Evolutionary conservation across 1,140 invertebrate genomes (phyloP).

Genomic region (Agrilus planipennis): DNA sequence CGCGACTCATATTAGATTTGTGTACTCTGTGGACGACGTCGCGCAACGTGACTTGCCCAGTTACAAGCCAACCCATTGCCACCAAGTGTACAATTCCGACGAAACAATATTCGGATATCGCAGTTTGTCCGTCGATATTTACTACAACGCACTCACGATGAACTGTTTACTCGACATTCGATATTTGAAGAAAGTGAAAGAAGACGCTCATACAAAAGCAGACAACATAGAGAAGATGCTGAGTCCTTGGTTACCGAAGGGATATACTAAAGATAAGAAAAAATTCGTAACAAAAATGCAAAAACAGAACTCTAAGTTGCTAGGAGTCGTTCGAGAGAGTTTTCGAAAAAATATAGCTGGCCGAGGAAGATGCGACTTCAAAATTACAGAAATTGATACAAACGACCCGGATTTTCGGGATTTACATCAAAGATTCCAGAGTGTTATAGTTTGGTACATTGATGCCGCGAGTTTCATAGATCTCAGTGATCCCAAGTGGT

Average conservation of each 20-base stretch:
- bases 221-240: conserved; percentile 1
- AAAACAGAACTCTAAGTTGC: background rate
- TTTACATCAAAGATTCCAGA: conserved; percentile 1
- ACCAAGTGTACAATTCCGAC: no score
- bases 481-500: conserved; percentile 3
- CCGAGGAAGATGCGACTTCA: background rate
- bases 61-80: no score
- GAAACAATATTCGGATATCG: conserved; percentile 6
- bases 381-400: background rate
- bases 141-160: background rate
- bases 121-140: background rate
- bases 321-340: background rate
- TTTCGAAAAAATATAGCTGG: background rate
- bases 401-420: background rate
- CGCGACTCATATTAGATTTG: no score
- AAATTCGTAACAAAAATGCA: background rate
- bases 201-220: background rate
- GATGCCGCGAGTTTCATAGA: conserved; percentile 4
- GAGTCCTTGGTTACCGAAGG: background rate
- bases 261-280: background rate
- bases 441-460: conserved; percentile 2
- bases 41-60: no score
- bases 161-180: background rate
- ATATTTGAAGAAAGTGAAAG: background rate
- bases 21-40: no score